A percentile compares a stretch with the other conserved stretches of the same genome.
phyloP scores from a whole-genome alignment of 2,113 vertebrate genomes.

The Anguilla rostrata region DNA sequence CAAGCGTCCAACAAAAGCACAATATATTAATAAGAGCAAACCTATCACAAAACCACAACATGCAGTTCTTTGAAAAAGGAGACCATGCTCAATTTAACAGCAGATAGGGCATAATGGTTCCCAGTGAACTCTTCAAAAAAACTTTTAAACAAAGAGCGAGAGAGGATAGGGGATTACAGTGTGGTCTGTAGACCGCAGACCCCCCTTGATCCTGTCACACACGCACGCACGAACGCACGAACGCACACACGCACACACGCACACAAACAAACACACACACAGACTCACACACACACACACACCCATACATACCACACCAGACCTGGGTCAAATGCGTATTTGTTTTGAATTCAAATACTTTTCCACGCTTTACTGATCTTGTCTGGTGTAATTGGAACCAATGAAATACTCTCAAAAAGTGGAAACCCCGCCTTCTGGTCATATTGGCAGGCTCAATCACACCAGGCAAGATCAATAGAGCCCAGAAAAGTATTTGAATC shows the following conservation, averaged over 20 bases:
- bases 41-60: background rate
- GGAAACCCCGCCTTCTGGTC: no score
- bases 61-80: background rate
- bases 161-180: background rate
- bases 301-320: constrained; percentile 1
- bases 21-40: background rate
- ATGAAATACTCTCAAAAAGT: no score
- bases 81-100: background rate
- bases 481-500: no score
- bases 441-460: no score
- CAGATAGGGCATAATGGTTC: background rate
- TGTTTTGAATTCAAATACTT: no score
- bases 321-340: no score
- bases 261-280: background rate
- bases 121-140: background rate
- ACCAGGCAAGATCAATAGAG: no score
- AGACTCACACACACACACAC: constrained; percentile 18
- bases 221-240: constrained; percentile 12
- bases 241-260: constrained; percentile 5
- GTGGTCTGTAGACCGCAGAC: background rate
- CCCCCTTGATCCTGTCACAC: background rate
- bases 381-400: no score
- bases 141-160: background rate
- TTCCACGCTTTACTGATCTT: no score
- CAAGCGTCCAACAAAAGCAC: background rate